These are phyloP conservation scores for Craniophora ligustri DNA, from an alignment of 2,888 invertebrate genomes.

Conservation along the genomic window DNA sequence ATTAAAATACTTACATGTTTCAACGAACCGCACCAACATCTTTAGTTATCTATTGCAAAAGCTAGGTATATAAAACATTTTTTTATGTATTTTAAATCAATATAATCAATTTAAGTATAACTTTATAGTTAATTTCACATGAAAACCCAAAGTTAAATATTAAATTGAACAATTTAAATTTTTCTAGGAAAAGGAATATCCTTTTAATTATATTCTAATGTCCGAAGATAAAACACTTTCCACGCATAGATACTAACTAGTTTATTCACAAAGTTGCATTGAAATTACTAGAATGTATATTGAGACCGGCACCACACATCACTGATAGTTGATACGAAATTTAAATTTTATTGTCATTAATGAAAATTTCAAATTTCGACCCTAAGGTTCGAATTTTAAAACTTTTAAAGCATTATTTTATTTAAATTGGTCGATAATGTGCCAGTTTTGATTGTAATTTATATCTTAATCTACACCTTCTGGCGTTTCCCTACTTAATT, in stretches of 20 bases:
- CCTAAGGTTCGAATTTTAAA: constrained; percentile 8
- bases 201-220: constrained; percentile 2
- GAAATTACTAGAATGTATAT: constrained; percentile 17
- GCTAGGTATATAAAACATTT: too few relatives aligned
- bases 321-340: constrained; percentile 15
- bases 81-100: too few relatives aligned
- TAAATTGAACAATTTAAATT: neutral
- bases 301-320: neutral
- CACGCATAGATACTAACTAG: constrained; percentile 30
- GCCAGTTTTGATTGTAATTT: constrained; percentile 49
- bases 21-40: too few relatives aligned
- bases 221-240: constrained; percentile 36
- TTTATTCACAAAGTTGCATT: constrained; percentile 33
- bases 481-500: constrained; percentile 22
- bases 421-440: constrained; percentile 40
- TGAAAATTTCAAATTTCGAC: constrained; percentile 13
- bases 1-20: too few relatives aligned
- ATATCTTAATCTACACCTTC: constrained; percentile 43
- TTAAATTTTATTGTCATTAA: constrained; percentile 18
- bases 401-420: constrained; percentile 8
- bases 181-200: constrained; percentile 8
- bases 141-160: too few relatives aligned
- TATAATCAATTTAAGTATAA: too few relatives aligned
- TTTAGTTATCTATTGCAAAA: too few relatives aligned
- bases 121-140: too few relatives aligned